These are phyloP conservation scores for Sciurus niger DNA, from an alignment of 2,113 vertebrate species.

Conservation along the genomic window DNA sequence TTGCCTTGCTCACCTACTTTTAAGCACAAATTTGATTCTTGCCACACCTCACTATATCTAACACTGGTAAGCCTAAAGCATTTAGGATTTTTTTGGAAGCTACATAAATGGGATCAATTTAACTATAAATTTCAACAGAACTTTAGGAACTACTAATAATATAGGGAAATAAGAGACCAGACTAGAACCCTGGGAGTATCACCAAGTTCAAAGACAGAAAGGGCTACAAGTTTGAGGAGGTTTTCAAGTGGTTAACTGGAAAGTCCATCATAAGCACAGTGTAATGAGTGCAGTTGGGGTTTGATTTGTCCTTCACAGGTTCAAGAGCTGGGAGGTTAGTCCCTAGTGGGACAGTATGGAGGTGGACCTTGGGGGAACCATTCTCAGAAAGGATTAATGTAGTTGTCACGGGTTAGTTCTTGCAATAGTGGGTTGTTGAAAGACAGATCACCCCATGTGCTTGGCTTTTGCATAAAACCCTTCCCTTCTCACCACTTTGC, in stretches of 20 bases:
- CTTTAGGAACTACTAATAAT: neutral
- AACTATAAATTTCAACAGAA: neutral
- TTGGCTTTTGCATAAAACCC: neutral
- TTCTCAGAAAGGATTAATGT: neutral
- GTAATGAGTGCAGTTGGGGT: neutral
- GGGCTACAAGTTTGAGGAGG: neutral
- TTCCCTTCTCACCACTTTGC: neutral
- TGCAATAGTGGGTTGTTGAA: neutral
- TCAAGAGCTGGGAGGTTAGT: neutral
- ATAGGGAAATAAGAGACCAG: neutral
- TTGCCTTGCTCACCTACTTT: too few relatives aligned
- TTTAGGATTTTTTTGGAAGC: conserved; percentile 36
- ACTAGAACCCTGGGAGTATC: neutral
- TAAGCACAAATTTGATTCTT: too few relatives aligned
- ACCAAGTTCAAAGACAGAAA: neutral
- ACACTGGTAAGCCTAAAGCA: neutral
- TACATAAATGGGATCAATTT: conserved; percentile 27
- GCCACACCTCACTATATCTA: too few relatives aligned
- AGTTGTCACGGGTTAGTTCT: neutral
- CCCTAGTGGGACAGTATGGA: neutral
- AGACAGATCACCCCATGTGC: neutral
- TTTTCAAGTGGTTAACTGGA: neutral
- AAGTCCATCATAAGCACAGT: neutral
- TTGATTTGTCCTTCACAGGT: neutral
- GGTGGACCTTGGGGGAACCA: neutral